Conservation (phyloP, 2,113 vertebrate genomes). For the Pluvianellus socialis region DNA sequence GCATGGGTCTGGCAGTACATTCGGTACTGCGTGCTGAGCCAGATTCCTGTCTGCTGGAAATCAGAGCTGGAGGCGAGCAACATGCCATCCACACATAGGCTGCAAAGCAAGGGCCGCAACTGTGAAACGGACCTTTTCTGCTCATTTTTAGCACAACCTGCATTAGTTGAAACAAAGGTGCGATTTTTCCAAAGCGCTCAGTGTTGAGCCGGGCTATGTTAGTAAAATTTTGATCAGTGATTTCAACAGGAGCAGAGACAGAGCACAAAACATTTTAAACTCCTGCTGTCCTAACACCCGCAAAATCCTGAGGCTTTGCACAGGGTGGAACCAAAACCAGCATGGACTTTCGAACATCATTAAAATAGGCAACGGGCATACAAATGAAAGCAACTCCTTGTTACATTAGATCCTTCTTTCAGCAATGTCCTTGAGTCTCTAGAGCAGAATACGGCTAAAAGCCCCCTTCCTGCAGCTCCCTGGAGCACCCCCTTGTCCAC, state of each 20-base stretch:
- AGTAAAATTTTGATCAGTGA: not conserved
- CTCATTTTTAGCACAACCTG: not conserved
- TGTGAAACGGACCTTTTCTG: not conserved
- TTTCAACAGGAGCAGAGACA: not conserved
- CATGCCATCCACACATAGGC: fast-evolving
- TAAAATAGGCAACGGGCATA: not conserved
- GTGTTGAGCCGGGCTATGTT: fast-evolving
- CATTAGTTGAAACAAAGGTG: not conserved
- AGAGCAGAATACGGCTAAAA: not conserved
- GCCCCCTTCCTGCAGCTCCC: not conserved
- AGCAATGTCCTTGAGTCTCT: not conserved
- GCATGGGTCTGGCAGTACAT: fast-evolving
- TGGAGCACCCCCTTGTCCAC: not conserved
- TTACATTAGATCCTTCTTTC: not conserved
- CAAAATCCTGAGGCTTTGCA: not conserved
- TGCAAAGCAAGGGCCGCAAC: not conserved
- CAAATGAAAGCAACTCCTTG: not conserved
- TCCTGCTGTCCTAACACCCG: not conserved
- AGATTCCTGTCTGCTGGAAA: not conserved
- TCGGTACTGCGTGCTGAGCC: fast-evolving
- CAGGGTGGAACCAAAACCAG: not conserved
- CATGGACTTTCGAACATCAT: not conserved
- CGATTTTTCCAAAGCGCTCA: not conserved
- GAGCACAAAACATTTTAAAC: not conserved
- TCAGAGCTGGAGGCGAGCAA: not conserved